phyloP scores from a whole-genome alignment of 2,888 invertebrate genomes.

The Polyploca ridens region DNA sequence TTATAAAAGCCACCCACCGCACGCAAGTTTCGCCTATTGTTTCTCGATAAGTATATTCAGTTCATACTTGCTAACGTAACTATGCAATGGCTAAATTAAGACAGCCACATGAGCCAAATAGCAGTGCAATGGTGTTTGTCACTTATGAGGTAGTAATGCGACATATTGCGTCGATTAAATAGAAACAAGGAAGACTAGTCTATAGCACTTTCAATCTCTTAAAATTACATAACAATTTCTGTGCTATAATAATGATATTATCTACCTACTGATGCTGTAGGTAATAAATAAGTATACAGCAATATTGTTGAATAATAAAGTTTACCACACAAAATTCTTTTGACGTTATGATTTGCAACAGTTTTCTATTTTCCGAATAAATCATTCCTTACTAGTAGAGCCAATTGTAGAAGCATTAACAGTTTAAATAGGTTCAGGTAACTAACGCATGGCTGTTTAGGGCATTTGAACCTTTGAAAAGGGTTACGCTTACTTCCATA shows the following conservation, averaged over 20 bases:
- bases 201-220: background rate
- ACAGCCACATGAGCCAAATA: background rate
- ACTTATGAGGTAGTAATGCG: background rate
- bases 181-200: background rate
- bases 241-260: slow-evolving; percentile 1
- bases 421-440: background rate
- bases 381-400: background rate
- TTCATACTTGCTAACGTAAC: background rate
- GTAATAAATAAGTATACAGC: background rate
- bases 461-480: background rate
- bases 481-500: background rate
- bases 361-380: background rate
- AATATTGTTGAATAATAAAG: background rate
- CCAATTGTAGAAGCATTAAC: background rate
- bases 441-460: background rate
- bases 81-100: slow-evolving; percentile 6
- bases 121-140: slow-evolving; percentile 1
- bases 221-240: background rate
- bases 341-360: background rate
- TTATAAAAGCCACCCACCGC: slow-evolving; percentile 47
- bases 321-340: background rate
- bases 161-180: slow-evolving; percentile 7
- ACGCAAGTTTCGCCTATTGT: slow-evolving; percentile 17
- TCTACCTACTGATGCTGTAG: background rate
- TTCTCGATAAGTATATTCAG: slow-evolving; percentile 12